Evolutionary conservation across 2,797 vertebrate species (phyloP).

Genomic region (Discoglossus pictus): DNA sequence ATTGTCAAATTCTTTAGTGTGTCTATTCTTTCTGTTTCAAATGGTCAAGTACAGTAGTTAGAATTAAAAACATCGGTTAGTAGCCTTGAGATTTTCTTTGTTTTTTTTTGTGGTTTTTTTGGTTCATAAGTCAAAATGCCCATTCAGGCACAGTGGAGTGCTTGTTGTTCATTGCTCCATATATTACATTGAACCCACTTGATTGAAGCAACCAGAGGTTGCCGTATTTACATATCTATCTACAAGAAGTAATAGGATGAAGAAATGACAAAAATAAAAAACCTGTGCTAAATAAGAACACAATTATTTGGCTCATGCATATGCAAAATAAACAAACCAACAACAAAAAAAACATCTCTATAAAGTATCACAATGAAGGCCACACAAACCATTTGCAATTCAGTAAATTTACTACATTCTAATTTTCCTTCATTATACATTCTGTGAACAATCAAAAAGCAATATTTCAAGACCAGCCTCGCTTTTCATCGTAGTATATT

Average conservation of each 20-base stretch:
- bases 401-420: slow-evolving; percentile 78
- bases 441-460: slow-evolving; percentile 65
- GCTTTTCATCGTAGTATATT: slow-evolving; percentile 55
- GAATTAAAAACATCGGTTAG: slow-evolving; percentile 70
- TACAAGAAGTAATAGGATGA: slow-evolving; percentile 73
- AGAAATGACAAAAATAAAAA: slow-evolving; percentile 71
- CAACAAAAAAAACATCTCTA: slow-evolving; percentile 57
- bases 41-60: slow-evolving; percentile 76
- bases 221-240: slow-evolving; percentile 78
- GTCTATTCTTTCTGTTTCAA: slow-evolving; percentile 67
- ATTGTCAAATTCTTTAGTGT: slow-evolving; percentile 73
- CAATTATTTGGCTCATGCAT: slow-evolving; percentile 79
- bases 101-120: slow-evolving; percentile 60
- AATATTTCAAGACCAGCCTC: slow-evolving; percentile 14
- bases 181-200: slow-evolving; percentile 65
- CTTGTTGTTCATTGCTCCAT: slow-evolving; percentile 61
- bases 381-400: slow-evolving; percentile 74
- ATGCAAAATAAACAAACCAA: slow-evolving; percentile 70
- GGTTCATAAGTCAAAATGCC: slow-evolving; percentile 77
- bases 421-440: slow-evolving; percentile 74
- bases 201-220: slow-evolving; percentile 64
- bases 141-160: slow-evolving; percentile 67
- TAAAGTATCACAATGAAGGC: slow-evolving; percentile 78
- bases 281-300: slow-evolving; percentile 73
- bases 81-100: slow-evolving; percentile 68